Evolutionary conservation across 2,113 vertebrate species (phyloP).

Genomic region (Asarcornis scutulata): DNA sequence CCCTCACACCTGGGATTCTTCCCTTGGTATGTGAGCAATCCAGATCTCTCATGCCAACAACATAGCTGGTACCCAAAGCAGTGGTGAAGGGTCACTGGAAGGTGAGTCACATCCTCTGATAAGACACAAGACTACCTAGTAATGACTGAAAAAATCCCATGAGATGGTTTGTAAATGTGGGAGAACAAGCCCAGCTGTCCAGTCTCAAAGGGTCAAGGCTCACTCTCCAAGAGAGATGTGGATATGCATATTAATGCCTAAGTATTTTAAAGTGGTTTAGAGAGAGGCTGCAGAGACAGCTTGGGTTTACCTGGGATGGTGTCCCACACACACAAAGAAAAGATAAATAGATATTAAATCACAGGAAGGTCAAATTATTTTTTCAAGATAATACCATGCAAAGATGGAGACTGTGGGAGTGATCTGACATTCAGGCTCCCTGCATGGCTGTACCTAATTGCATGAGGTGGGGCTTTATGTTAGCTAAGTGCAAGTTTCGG

Average conservation of each 20-base stretch:
- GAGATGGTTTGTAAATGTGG: not conserved
- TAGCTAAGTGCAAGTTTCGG: not conserved
- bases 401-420: accelerated
- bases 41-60: not conserved
- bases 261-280: not conserved
- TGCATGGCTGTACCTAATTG: not conserved
- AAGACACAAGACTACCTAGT: not conserved
- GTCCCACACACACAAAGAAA: not conserved
- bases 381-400: not conserved
- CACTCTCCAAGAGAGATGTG: not conserved
- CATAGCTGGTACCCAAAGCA: not conserved
- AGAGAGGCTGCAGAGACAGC: not conserved
- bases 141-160: accelerated
- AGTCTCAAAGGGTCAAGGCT: not conserved
- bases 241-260: accelerated
- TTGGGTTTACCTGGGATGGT: not conserved
- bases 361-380: not conserved
- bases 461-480: not conserved
- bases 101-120: not conserved
- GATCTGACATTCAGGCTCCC: accelerated
- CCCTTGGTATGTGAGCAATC: accelerated
- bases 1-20: not conserved
- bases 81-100: not conserved
- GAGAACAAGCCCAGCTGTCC: not conserved
- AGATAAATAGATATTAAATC: not conserved